Evolutionary conservation across 1,140 invertebrate species (phyloP).

Genomic region (Lordiphosa clarofinis): DNA sequence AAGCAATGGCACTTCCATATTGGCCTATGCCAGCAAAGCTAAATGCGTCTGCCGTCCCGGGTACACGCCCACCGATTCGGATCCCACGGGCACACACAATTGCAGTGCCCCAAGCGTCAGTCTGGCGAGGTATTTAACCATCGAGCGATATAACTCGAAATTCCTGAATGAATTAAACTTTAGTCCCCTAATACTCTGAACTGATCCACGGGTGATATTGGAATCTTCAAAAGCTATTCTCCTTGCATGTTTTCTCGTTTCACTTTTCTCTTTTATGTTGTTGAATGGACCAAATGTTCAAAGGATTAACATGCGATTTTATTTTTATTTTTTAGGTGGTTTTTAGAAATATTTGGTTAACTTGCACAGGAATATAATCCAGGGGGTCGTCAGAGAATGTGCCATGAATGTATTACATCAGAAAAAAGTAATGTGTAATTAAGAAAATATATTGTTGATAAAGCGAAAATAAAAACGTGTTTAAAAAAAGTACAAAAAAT

Average conservation of each 20-base stretch:
- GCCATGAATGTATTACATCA: conserved; percentile 73
- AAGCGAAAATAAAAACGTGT: conserved; percentile 32
- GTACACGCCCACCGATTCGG: conserved; percentile 79
- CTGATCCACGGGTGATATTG: conserved; percentile 3
- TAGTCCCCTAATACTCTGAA: conserved; percentile 17
- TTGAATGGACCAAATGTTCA: conserved; percentile 37
- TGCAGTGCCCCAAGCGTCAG: conserved; percentile 81
- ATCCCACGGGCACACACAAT: conserved; percentile 41
- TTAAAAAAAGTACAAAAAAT: neutral
- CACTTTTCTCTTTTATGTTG: conserved; percentile 9
- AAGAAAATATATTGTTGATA: conserved; percentile 45
- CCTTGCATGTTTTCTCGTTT: conserved; percentile 23
- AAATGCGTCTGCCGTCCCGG: conserved; percentile 88
- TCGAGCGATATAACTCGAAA: conserved; percentile 72
- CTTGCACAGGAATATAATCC: conserved; percentile 16
- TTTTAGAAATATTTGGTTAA: conserved; percentile 79
- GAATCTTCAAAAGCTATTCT: conserved; percentile 2
- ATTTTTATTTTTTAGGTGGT: conserved; percentile 73
- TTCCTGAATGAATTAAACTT: conserved; percentile 53
- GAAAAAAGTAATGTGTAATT: conserved; percentile 38
- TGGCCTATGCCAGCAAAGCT: conserved; percentile 76
- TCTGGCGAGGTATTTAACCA: conserved; percentile 82
- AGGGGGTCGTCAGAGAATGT: conserved; percentile 39
- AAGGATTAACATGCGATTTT: no score
- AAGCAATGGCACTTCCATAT: conserved; percentile 43